Evolutionary conservation across 2,113 vertebrate genomes (phyloP).

Genomic region (Uropsilus gracilis): DNA sequence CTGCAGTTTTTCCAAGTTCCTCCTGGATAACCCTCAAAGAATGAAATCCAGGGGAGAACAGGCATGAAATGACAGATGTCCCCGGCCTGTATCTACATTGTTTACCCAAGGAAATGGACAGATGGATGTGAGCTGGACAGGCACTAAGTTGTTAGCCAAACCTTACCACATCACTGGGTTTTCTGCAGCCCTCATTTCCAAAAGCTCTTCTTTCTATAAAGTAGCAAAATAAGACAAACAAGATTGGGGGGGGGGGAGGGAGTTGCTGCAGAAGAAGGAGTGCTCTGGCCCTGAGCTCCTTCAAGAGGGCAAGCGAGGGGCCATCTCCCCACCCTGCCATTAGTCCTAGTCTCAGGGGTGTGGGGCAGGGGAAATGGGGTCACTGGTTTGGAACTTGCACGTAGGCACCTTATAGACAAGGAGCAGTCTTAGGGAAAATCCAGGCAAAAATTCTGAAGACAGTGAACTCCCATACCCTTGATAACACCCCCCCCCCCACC

Average conservation of each 20-base stretch:
- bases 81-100: neutral
- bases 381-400: neutral
- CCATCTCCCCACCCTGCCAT: neutral
- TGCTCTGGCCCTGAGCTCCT: neutral
- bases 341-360: neutral
- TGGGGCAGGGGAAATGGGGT: neutral
- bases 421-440: neutral
- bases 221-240: neutral
- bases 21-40: neutral
- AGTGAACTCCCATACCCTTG: rapidly evolving
- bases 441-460: neutral
- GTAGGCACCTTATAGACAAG: neutral
- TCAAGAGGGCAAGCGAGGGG: neutral
- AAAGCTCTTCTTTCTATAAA: neutral
- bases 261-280: rapidly evolving
- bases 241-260: rapidly evolving
- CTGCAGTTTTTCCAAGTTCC: conserved; percentile 2
- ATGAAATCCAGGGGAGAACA: neutral
- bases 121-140: neutral
- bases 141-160: neutral
- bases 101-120: neutral
- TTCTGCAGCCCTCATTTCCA: neutral
- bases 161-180: rapidly evolving
- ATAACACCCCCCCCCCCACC: neutral
- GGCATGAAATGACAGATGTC: neutral